Evolutionary conservation across 2,888 invertebrate genomes (phyloP).

Genomic region (Athalia cordata): DNA sequence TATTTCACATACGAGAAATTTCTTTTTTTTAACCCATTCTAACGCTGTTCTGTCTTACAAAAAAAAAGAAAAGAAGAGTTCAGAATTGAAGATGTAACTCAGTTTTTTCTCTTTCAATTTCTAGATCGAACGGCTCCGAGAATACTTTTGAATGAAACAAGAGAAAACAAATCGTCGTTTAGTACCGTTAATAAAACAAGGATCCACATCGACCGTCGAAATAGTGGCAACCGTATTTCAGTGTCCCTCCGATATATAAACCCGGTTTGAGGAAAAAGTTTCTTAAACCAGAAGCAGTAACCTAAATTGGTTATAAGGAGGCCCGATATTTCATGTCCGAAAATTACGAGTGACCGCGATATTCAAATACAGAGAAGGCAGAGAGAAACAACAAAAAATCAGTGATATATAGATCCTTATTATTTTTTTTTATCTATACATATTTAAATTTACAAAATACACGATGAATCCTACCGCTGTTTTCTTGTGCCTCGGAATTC

Average conservation of each 20-base stretch:
- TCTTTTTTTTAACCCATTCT: too few species aligned
- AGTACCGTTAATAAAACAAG: neutral
- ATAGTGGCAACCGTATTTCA: neutral
- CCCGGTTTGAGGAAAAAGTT: too few species aligned
- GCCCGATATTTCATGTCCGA: too few species aligned
- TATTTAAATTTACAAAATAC: neutral
- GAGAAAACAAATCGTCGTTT: neutral
- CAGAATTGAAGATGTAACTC: neutral
- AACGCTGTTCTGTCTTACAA: neutral
- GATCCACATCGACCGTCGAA: neutral
- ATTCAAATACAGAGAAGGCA: neutral
- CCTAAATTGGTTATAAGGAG: too few species aligned
- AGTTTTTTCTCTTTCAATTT: neutral
- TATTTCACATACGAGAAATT: too few species aligned
- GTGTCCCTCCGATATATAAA: too few species aligned
- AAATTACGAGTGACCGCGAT: too few species aligned
- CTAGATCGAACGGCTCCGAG: neutral
- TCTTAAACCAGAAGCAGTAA: too few species aligned
- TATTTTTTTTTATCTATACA: neutral
- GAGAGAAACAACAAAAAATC: neutral
- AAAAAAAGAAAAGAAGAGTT: neutral
- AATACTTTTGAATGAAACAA: neutral
- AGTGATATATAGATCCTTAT: neutral
- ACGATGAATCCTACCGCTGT: conserved; percentile 62
- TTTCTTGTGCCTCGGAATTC: conserved; percentile 60